These are phyloP conservation scores for Limnephilus auricula DNA, from an alignment of 2,888 invertebrate species.

Conservation along the genomic window DNA sequence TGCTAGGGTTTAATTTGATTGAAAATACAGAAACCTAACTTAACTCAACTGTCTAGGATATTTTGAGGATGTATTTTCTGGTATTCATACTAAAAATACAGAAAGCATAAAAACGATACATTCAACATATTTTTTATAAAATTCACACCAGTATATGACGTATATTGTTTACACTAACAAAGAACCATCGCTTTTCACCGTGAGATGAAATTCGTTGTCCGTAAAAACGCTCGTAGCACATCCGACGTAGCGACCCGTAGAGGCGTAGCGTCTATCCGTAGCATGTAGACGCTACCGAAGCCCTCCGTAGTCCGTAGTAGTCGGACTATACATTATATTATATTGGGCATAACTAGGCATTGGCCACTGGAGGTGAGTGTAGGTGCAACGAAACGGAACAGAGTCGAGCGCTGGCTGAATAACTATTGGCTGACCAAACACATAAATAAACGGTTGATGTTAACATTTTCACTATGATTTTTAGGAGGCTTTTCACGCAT, in stretches of 20 bases:
- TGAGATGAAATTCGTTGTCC: constrained; percentile 20
- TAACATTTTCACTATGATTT: not conserved
- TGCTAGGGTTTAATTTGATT: no score
- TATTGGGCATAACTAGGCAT: not conserved
- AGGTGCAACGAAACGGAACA: constrained; percentile 30
- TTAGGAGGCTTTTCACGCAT: not conserved
- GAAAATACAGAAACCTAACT: no score
- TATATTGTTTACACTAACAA: not conserved
- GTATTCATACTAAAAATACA: not conserved
- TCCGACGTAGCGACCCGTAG: constrained; percentile 32
- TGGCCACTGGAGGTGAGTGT: not conserved
- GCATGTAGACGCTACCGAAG: not conserved
- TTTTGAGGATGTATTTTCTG: not conserved
- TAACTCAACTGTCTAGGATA: not conserved
- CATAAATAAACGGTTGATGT: not conserved
- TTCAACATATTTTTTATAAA: not conserved
- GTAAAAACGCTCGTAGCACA: constrained; percentile 21
- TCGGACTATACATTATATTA: not conserved
- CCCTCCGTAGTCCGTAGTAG: constrained; percentile 6
- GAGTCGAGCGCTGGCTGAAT: not conserved
- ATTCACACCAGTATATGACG: not conserved
- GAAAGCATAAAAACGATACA: not conserved
- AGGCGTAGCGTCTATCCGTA: constrained; percentile 15
- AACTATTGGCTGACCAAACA: not conserved
- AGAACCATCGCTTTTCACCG: not conserved